Base-by-base conservation (phyloP, 2,113 vertebrate species). In the Notarius quadriscutis region DNA sequence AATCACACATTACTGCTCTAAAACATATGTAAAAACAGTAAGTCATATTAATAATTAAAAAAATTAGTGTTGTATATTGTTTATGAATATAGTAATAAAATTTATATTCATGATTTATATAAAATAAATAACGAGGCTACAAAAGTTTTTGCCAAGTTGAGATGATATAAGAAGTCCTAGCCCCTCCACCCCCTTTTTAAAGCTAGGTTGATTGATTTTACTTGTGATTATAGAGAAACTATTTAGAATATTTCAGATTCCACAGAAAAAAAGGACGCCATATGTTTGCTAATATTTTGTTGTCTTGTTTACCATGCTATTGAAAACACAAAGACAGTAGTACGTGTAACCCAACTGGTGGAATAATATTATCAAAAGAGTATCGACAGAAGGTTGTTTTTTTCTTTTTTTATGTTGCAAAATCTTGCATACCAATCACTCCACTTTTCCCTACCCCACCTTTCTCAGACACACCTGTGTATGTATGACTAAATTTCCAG, bases 401-500 rank as follows among this genome's bases (percentile, higher is more conserved):
- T 77, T 8, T 12, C 9, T 77, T 69, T 86, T 30, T 34, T 77
- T 8, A 27, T 80, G 57, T 65, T 58, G 55, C 67, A 72, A 60
- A 22, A 30, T 51, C 57, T 11, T 48, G 62, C 5, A 22, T 62
- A 14, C 83, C 80, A 82, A 27, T 74, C 17, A 34, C 30, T 62
- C 71, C 34, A 20, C 65, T 34, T 80, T 53, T 27, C 5, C 11
- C 77, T 57, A 48, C 51, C n/a, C 77, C 48, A 25, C 63, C 34
- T 25, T 55, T 71, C 41, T 69, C 14, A 62, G 55, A 65, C 67
- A 82, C 79, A 82, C 69, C 86, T 77, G 69, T 87, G 25, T 50
- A 51, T 67, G 11, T 67, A 18, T 55, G 48, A 58, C 60, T 34
- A 71, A 86, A 63, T 83, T 50, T 69, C 48, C 60, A 15, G 5